Evolutionary conservation across 1,140 invertebrate species (phyloP).

Genomic region (Lordiphosa mommai): DNA sequence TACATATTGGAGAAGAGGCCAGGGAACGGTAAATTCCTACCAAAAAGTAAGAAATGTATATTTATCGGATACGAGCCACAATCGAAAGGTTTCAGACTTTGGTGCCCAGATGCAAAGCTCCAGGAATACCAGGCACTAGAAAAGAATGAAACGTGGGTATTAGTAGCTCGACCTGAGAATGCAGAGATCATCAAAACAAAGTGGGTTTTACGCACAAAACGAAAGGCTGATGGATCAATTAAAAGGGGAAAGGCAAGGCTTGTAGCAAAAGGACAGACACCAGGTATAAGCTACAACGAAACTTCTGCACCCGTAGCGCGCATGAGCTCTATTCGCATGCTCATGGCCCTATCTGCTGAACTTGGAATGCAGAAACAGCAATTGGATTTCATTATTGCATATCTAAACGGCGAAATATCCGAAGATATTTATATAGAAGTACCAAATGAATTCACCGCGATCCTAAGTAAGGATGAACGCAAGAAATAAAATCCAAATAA

Average conservation of each 20-base stretch:
- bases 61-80: too few species aligned
- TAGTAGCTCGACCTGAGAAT: not conserved
- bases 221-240: conserved; percentile 4
- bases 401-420: too few species aligned
- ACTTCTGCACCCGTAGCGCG: conserved; percentile 76
- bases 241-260: conserved; percentile 43
- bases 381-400: too few species aligned
- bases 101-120: too few species aligned
- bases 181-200: conserved; percentile 1
- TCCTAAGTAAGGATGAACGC: too few species aligned
- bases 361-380: not conserved
- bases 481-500: too few species aligned
- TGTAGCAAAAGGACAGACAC: conserved; percentile 75
- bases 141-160: not conserved
- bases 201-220: conserved; percentile 25
- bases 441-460: too few species aligned
- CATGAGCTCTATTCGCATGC: conserved; percentile 53
- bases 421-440: too few species aligned
- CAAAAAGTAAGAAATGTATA: too few species aligned
- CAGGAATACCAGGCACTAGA: conserved; percentile 1
- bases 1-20: too few species aligned
- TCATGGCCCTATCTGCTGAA: conserved; percentile 53
- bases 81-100: too few species aligned
- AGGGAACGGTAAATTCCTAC: too few species aligned
- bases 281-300: conserved; percentile 75